Evolutionary conservation across 2,113 vertebrate genomes (phyloP).

Genomic region (Oreochromis tanganicae): DNA sequence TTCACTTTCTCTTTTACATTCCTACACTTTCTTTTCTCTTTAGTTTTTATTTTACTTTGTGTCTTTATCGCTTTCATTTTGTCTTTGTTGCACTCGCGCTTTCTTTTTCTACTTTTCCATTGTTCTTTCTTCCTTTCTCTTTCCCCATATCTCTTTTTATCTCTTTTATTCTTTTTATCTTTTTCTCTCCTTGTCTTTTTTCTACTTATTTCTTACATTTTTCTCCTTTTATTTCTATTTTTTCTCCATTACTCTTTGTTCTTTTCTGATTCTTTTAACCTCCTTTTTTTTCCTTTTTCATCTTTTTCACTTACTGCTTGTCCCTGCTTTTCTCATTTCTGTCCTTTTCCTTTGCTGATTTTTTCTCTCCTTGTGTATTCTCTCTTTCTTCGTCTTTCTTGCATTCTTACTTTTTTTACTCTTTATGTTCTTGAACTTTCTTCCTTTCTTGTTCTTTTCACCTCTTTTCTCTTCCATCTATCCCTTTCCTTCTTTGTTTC

Average conservation of each 20-base stretch:
- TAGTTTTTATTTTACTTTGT: background rate
- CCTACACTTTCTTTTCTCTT: background rate
- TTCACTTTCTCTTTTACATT: background rate
- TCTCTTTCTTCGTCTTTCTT: background rate
- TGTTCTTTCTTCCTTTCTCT: background rate
- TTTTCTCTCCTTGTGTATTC: background rate
- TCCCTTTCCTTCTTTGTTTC: background rate
- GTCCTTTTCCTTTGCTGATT: too few species aligned
- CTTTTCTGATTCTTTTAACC: background rate
- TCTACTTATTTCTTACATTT: background rate
- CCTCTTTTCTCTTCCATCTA: background rate
- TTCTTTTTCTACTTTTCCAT: background rate
- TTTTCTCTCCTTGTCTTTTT: background rate
- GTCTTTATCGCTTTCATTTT: background rate
- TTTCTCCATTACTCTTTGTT: background rate
- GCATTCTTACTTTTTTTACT: background rate
- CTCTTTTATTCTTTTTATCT: background rate
- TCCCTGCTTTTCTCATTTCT: background rate
- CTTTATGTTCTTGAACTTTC: background rate
- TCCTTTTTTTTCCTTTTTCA: background rate
- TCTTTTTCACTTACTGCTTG: background rate
- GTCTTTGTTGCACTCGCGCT: background rate
- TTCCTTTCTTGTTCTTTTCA: background rate
- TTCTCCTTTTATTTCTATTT: background rate
- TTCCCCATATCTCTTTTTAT: background rate